Conservation (phyloP, 2,888 invertebrate genomes). For the Aquatica leii region DNA sequence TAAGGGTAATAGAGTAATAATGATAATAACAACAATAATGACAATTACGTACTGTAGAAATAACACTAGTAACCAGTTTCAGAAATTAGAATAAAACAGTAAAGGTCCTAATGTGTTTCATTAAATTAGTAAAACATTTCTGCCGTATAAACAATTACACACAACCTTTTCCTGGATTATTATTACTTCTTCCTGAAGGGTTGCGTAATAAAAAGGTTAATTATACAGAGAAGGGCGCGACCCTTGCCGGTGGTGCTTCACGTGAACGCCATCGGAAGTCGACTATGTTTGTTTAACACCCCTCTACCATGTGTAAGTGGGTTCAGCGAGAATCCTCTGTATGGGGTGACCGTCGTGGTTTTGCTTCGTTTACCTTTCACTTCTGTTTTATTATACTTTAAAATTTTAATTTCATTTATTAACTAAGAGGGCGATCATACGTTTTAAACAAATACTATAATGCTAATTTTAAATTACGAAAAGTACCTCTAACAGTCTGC, state of each 20-base stretch:
- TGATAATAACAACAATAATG: constrained; percentile 47
- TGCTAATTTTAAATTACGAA: too few species aligned
- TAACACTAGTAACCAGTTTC: constrained; percentile 50
- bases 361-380: constrained; percentile 35
- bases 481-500: too few species aligned
- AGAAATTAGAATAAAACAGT: constrained; percentile 55
- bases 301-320: constrained; percentile 41
- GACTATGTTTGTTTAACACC: constrained; percentile 46
- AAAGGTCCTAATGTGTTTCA: constrained; percentile 52
- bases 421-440: constrained; percentile 20
- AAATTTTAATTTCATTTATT: constrained; percentile 30
- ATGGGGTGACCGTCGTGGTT: constrained; percentile 34
- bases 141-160: constrained; percentile 53
- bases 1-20: constrained; percentile 29
- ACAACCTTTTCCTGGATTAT: constrained; percentile 50
- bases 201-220: constrained; percentile 57
- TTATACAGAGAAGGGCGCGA: constrained; percentile 53
- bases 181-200: constrained; percentile 57
- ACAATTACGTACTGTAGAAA: constrained; percentile 49
- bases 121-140: constrained; percentile 54
- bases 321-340: constrained; percentile 25
- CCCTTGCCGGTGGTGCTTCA: constrained; percentile 44
- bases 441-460: constrained; percentile 14
- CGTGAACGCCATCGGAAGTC: constrained; percentile 44
- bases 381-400: constrained; percentile 29